Evolutionary conservation across 2,797 vertebrate genomes (phyloP).

Genomic region (Falco rusticolus): DNA sequence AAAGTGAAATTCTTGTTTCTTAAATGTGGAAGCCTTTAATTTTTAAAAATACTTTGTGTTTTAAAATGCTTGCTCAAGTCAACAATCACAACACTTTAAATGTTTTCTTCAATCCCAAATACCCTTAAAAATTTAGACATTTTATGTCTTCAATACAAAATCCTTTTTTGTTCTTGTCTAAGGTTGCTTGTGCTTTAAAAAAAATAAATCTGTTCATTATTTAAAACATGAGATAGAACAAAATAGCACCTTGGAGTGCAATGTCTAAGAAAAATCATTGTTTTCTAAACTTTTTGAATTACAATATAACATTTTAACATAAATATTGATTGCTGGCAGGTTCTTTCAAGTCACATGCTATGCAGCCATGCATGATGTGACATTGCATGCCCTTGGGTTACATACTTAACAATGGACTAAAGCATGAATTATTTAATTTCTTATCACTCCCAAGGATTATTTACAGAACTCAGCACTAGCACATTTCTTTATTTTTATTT

Average conservation of each 20-base stretch:
- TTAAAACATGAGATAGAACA: background rate
- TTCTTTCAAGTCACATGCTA: background rate
- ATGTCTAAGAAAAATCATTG: background rate
- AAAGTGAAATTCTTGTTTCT: background rate
- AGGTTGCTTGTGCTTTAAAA: background rate
- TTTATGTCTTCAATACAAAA: background rate
- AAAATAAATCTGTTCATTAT: background rate
- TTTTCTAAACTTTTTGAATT: background rate
- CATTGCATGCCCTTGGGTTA: background rate
- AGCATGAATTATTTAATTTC: background rate
- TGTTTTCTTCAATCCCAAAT: background rate
- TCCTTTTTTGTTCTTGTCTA: background rate
- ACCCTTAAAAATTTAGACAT: background rate
- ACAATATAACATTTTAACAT: background rate
- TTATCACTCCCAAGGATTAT: background rate
- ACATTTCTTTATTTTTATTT: background rate
- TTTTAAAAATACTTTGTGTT: background rate
- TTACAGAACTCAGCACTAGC: background rate
- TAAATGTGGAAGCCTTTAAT: background rate
- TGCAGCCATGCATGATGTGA: background rate
- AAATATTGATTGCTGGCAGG: background rate
- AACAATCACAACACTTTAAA: background rate
- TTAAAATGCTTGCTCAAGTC: background rate
- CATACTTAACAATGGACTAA: background rate
- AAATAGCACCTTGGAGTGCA: background rate